A percentile compares a stretch with the other conserved stretches of the same genome.
Conservation (phyloP, 2,888 invertebrate species). For the Lymantria dispar region DNA sequence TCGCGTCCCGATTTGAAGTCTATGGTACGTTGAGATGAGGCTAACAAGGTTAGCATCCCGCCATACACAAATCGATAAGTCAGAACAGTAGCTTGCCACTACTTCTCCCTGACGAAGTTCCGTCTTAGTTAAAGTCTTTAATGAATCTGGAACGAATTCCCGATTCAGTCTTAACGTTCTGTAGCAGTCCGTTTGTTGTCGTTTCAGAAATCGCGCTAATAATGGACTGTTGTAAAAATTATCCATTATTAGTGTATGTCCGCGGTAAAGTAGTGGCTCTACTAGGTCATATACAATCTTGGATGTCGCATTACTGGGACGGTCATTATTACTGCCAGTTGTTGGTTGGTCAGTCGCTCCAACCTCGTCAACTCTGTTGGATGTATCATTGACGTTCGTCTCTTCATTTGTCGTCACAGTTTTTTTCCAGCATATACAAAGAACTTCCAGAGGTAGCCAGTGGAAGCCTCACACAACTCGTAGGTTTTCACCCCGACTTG, state of each 20-base stretch:
- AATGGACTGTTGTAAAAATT: conserved; percentile 13
- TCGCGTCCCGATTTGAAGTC: background rate
- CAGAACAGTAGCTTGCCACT: background rate
- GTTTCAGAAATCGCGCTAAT: conserved; percentile 2
- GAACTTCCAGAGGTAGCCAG: too few relatives aligned
- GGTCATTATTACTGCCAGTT: too few relatives aligned
- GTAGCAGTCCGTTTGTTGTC: background rate
- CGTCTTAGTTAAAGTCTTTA: background rate
- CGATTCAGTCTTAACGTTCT: background rate
- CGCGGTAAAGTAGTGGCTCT: conserved; percentile 10
- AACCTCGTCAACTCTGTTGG: too few relatives aligned
- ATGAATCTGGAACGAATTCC: background rate
- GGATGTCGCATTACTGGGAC: too few relatives aligned
- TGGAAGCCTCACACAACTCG: too few relatives aligned
- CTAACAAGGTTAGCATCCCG: background rate
- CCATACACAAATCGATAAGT: background rate
- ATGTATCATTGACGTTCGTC: too few relatives aligned
- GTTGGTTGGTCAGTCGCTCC: too few relatives aligned
- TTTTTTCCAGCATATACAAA: too few relatives aligned
- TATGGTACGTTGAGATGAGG: conserved; percentile 1
- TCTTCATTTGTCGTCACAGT: too few relatives aligned
- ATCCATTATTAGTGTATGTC: conserved; percentile 13
- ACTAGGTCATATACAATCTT: background rate
- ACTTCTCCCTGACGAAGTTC: background rate
- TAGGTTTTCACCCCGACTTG: too few relatives aligned